A percentile compares a stretch with the other conserved stretches of the same genome.
Conservation (phyloP, 1,140 invertebrate species). For the Gerris buenoi region DNA sequence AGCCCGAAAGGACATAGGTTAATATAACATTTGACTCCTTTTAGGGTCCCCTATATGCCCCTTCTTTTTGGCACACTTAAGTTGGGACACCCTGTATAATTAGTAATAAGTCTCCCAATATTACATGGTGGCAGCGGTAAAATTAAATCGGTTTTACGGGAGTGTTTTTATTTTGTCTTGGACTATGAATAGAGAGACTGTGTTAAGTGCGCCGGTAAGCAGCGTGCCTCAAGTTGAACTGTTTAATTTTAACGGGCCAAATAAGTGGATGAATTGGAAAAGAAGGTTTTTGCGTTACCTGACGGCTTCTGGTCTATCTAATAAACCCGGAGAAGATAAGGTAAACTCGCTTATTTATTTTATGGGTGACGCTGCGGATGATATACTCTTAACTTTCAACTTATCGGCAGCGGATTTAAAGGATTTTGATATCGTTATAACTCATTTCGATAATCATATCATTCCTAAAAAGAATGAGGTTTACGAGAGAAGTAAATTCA, state of each 20-base stretch:
- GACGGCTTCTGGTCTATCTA: not conserved
- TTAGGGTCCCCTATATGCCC: no score
- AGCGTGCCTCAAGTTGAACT: not conserved
- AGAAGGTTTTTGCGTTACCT: not conserved
- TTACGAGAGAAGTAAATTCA: not conserved
- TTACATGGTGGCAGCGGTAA: no score
- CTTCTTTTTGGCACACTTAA: no score
- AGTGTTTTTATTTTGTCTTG: no score
- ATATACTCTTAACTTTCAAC: not conserved
- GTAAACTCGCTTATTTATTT: not conserved
- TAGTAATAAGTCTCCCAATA: no score
- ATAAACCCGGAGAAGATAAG: not conserved
- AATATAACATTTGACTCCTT: no score
- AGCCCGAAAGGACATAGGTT: no score
- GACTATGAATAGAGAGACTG: no score
- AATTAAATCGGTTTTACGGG: no score
- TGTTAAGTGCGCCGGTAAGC: no score
- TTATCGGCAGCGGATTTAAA: not conserved
- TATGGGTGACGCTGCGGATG: not conserved
- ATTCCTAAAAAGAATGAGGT: not conserved
- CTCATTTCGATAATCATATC: not conserved
- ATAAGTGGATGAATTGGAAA: not conserved
- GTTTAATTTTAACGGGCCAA: not conserved
- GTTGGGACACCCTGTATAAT: no score
- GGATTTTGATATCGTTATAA: not conserved